Percentiles rank a stretch among this genome's conserved stretches.
These are phyloP conservation scores for Melieria picta DNA, from an alignment of 2,888 invertebrate genomes.

Conservation along the genomic window DNA sequence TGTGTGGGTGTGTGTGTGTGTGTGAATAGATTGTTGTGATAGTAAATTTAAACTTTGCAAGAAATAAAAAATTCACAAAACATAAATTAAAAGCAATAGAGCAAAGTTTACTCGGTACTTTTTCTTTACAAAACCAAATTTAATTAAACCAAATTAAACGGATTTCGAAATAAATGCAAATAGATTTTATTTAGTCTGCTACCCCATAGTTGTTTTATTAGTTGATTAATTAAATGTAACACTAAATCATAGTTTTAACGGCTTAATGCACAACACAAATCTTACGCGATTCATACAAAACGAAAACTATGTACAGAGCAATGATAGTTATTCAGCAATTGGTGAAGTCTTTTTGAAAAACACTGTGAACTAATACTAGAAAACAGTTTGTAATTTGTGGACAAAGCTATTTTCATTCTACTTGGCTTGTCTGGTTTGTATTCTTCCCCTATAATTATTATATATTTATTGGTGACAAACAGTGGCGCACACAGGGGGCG, in stretches of 20 bases:
- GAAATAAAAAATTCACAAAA: constrained; percentile 28
- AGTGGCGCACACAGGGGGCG: too few species aligned
- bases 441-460: too few species aligned
- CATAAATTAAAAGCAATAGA: constrained; percentile 45
- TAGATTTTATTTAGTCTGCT: constrained; percentile 64
- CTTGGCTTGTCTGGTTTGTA: too few species aligned
- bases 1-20: constrained; percentile 10
- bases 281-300: not conserved
- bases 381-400: too few species aligned
- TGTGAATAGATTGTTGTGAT: not conserved
- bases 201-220: constrained; percentile 55
- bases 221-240: not conserved
- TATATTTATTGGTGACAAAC: too few species aligned
- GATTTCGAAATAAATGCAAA: constrained; percentile 48
- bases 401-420: too few species aligned
- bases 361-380: too few species aligned
- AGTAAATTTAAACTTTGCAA: not conserved
- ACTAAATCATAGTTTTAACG: constrained; percentile 5
- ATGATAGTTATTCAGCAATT: not conserved
- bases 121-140: constrained; percentile 42
- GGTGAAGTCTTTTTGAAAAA: too few species aligned
- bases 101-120: constrained; percentile 44
- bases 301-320: not conserved
- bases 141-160: constrained; percentile 40
- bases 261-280: constrained; percentile 1